Base-by-base conservation (phyloP, 2,113 vertebrate genomes). In the Pelecanus crispus region DNA sequence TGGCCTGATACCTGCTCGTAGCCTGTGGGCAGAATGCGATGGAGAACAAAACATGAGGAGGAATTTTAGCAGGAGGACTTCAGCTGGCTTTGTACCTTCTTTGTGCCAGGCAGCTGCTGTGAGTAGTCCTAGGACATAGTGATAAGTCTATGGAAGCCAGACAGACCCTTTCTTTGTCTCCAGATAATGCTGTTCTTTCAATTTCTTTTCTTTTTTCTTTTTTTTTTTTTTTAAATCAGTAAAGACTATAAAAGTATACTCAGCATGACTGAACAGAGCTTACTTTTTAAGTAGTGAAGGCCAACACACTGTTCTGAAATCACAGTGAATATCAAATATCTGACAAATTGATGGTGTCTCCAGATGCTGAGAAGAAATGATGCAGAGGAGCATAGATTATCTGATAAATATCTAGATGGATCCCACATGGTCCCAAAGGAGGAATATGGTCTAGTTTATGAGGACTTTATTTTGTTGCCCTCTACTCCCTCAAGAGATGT, bases 281-380 rank as follows among this genome's bases (percentile, higher is more conserved):
- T 93, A 47, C n/a, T 94, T 71, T 87, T 67, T 42, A 70, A 81
- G 49, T n/a, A 75, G 6, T 15, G 19, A 59, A 95, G 81, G 65
- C n/a, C 66, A 91, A 59, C 65, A 78, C 31, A 29, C 8, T 58
- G n/a, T 49, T 84, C 87, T 78, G 65, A 87, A 93, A 87, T 66
- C 55, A 66, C 47, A 79, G 70, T 0, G 14, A 66, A 13, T 62
- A 90, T 49, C 61, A 70, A 72, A 50, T 59, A 84, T 36, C 65
- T 84, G 73, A 78, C 42, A 85, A 81, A 68, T 11, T 50, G 55
- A 62, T 74, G 34, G 61, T 32, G 31, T 47, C 81, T 85, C 40
- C 79, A 72, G 56, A 67, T 49, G 56, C 74, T 70, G 94, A 67
- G 62, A 61, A 79, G 31, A 81, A 86, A 81, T 32, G 36, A 56